Evolutionary conservation across 2,113 vertebrate genomes (phyloP), one percentile per base, ranked within the genome.

Genomic region (Eretmodus cyanostictus): DNA sequence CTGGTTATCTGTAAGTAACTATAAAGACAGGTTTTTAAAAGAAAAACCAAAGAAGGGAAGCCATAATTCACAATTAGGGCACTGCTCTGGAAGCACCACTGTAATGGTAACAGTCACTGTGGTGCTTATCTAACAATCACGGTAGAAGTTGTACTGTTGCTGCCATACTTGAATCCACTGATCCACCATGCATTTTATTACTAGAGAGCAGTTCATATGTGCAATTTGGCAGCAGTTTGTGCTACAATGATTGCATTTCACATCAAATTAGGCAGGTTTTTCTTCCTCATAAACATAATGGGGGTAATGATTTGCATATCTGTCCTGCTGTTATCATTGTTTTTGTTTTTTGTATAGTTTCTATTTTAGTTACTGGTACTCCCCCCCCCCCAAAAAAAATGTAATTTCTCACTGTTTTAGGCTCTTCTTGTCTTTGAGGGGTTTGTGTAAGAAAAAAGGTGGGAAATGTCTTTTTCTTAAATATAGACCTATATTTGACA

Each of bases 31-130:
- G 82, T 91, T 73, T 71, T 40, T 40, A 42, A 71, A 73, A 73
- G 19, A 45, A 27, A 73, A 27, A 94, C 95, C 96, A 96, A 96
- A 96, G 94, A 94, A 91, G 89, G 92, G 94, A 95, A 96, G 95
- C 95, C 95, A 96, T 96, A 94, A 82, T 83, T 84, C 79, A 40
- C 80, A 16, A 89, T 88, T 47, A 47, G 79, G 82, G 66, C 38
- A 45, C 34, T 61, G 66, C 66, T 87, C 66, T 84, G 38, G 82
- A n/a, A 45, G 45, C 73, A 57, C 55, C 82, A 45, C 85, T 90
- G 47, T 89, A 57, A 87, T 34, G 29, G 80, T 53, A 29, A 76
- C 53, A 6, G 61, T 87, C 73, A 89, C 80, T 84, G 68, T 82
- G 42, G 71, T 63, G 59, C 82, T 81, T 14, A 59, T 84, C 12